phyloP scores from a whole-genome alignment of 2,797 vertebrate genomes.

The Aselliscus stoliczkanus region DNA sequence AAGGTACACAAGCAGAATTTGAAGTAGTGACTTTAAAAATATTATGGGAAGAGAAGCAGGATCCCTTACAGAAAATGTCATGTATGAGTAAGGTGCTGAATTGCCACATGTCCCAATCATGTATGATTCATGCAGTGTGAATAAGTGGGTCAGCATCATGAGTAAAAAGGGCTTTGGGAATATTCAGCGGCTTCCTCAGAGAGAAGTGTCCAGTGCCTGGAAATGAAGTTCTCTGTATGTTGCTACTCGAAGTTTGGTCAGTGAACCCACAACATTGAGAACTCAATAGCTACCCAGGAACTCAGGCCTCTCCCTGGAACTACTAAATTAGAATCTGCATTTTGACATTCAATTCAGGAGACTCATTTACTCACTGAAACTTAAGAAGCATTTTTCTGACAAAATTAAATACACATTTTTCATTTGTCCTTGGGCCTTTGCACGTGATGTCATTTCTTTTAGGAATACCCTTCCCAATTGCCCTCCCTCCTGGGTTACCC shows the following conservation, averaged over 20 bases:
- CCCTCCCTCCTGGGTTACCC: not conserved
- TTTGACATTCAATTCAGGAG: not conserved
- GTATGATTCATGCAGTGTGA: not conserved
- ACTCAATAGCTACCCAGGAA: not conserved
- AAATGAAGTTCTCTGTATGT: not conserved
- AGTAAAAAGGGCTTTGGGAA: not conserved
- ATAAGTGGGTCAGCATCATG: not conserved
- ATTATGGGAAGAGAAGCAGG: not conserved
- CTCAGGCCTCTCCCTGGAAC: not conserved
- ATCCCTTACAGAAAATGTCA: not conserved
- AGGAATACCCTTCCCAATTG: not conserved
- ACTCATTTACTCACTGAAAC: not conserved
- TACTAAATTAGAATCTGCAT: not conserved
- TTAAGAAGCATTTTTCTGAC: not conserved
- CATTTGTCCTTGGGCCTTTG: not conserved
- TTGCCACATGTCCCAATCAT: not conserved
- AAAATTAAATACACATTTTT: not conserved
- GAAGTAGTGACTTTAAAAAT: not conserved
- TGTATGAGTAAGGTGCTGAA: not conserved
- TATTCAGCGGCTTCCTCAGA: not conserved
- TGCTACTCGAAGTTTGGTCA: not conserved
- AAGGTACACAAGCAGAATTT: not conserved
- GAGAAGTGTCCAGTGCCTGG: not conserved
- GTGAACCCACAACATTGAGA: not conserved
- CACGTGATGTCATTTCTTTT: not conserved